Base-by-base conservation (phyloP, 2,888 invertebrate species). In the Pherbina coryleti region DNA sequence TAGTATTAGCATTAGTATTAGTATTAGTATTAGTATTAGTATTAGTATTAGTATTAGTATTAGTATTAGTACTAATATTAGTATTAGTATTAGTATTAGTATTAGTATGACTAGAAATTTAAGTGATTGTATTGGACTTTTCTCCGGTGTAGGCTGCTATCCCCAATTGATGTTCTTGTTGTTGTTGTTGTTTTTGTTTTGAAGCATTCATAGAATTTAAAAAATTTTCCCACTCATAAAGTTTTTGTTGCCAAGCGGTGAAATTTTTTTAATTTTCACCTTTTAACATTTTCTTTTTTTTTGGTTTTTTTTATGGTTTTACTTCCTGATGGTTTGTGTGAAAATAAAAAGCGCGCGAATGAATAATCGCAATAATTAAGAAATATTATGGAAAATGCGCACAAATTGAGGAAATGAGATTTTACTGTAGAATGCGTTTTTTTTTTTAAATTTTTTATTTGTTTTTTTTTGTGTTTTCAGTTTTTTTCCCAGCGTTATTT, bases 281-380 rank as follows among this genome's bases (percentile, higher is more conserved):
- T 72, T 60, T 60, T 74, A 28, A 17, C 5, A 9, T 19, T 22
- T 60, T 49, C 4, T 28, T 25, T 22, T 31, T 4, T 25, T 25
- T 62, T 62, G 34, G 28, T 71, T 17, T 55, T 71, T 53, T 34
- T 28, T 19, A 22, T 55, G n/a, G 8, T 55, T 7, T 55, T 53
- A 31, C 34, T 71, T 53, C 19, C 55, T 19, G 49, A 5, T 31
- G 49, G 62, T 25, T 49, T 62, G 62, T 62, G 62, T 51, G 25
- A 22, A 62, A 49, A 49, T 51, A 31, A 62, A 74, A 8, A 28
- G 53, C 44, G 66, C 37, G 67, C 66, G 67, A 66, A 67, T 37
- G 67, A 75, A 75, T 75, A 81, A 82, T 83, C 82, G 82, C 79
- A 83, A 81, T 87, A 86, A 86, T 87, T 86, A 84, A 85, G 86